Evolutionary conservation across 2,888 invertebrate genomes (phyloP), one percentile per base, ranked within the genome.

Genomic region (Volucella bombylans): DNA sequence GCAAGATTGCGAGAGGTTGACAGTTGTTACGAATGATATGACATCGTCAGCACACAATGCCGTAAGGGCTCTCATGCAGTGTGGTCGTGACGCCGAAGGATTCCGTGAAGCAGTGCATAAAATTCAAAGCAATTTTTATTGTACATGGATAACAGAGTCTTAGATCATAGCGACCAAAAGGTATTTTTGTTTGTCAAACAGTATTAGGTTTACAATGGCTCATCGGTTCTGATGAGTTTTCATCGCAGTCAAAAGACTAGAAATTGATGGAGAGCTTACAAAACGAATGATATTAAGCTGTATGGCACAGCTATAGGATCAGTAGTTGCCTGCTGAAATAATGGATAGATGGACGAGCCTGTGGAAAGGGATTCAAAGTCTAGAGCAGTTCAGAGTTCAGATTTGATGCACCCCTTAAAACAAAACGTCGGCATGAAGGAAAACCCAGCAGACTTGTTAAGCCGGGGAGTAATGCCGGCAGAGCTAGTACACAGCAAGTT

Each of bases 201-300:
- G n/a, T 18, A 18, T 18, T 18, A 18, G 18, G 71, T 0, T 11
- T 77, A 12, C 14, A 59, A 54, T 67, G 64, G 73, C 23, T 23
- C 8, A 61, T 73, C 1, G 4, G 47, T 1, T 8, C 18, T 8
- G 55, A 74, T 67, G n/a, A n/a, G 59, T 67, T 11, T 67, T 76
- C n/a, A 55, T 39, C 11, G 23, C 12, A 15, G 61, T 54, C 4
- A 47, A 38, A 43, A 65, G 47, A 11, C 31, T 55, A 31, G 41
- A 57, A 11, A n/a, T 49, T 9, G 41, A 59, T 45, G n/a, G 14
- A 14, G 18, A 49, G 8, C 31, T 57, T 12, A 74, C 74, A 9
- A 74, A 77, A 15, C 50, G 77, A 61, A 57, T 47, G 15, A 52
- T 77, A 38, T 12, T 69, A n/a, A 77, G 69, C 11, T 54, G 47